Evolutionary conservation across 2,888 invertebrate genomes (phyloP).

Genomic region (Ectropis crepuscularia): DNA sequence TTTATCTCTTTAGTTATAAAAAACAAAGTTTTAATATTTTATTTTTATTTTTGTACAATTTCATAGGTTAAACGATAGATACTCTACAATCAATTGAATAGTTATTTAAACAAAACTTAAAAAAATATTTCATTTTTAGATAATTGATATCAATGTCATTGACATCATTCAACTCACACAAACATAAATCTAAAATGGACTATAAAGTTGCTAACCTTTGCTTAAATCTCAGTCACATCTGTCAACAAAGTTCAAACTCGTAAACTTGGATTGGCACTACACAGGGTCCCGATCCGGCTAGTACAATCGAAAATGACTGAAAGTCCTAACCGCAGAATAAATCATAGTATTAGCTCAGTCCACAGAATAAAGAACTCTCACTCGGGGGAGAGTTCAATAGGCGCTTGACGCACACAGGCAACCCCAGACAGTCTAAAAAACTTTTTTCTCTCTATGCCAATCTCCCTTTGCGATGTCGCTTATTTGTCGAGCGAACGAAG

Average conservation of each 20-base stretch:
- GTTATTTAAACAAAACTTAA: too few species aligned
- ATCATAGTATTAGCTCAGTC: background rate
- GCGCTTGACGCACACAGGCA: conserved; percentile 39
- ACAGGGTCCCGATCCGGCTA: conserved; percentile 30
- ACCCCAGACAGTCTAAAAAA: conserved; percentile 46
- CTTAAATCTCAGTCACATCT: conserved; percentile 29
- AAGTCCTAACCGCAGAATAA: conserved; percentile 13
- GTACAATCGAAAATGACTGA: conserved; percentile 25
- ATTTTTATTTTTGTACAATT: too few species aligned
- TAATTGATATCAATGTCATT: too few species aligned
- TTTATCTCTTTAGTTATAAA: too few species aligned
- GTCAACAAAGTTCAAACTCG: conserved; percentile 26
- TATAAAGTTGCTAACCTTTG: background rate
- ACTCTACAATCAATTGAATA: too few species aligned
- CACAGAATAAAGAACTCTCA: conserved; percentile 18
- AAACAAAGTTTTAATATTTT: too few species aligned
- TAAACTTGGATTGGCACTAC: conserved; percentile 31
- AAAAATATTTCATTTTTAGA: too few species aligned
- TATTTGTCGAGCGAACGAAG: conserved; percentile 47
- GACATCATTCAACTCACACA: too few species aligned
- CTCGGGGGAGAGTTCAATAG: conserved; percentile 40
- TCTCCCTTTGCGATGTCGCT: conserved; percentile 50
- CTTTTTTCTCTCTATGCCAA: conserved; percentile 48
- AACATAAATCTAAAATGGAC: too few species aligned
- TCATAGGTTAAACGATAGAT: too few species aligned